Evolutionary conservation across 2,797 vertebrate genomes (phyloP), one percentile per base, ranked within the genome.

Genomic region (Microctenopoma steveboyesi): DNA sequence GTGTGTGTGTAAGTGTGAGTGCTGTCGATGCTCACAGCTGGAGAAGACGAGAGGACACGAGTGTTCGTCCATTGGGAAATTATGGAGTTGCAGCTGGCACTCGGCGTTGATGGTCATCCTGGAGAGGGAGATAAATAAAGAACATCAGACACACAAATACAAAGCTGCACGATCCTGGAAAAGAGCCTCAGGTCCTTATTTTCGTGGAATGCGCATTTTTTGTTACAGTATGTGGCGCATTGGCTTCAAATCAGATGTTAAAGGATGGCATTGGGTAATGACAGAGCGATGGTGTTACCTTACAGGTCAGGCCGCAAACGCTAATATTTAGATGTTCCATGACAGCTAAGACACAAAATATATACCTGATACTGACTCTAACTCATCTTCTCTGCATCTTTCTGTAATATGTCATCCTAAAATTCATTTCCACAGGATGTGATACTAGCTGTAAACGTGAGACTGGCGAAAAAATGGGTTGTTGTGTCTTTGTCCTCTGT

Each of bases 31-130:
- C 93, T 97, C 93, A 98, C 96, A 98, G 94, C 96, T 98, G 86
- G 96, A 98, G 94, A 98, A 98, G 84, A 95, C 94, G 57, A 98
- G 94, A 1, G 96, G 96, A 86, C 96, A 98, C 1, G 96, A 97
- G 85, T 98, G 96, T 63, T 96, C 95, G 48, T 98, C 96, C 96
- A 98, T 98, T 22, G 96, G 96, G 92, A 98, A 98, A 91, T 97
- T 97, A 88, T 98, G 96, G 61, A 98, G 95, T 70, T 97, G 96
- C 81, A 98, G 92, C 88, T 97, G 96, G 86, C 96, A 98, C 72
- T 98, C 96, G 0, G 96, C 96, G 0, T 97, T 97, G 91, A 98
- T 98, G 91, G 96, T 98, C 81, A 98, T 95, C 93, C 96, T 98
- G 64, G 0, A 84, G 52, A 62, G 74, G 63, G 82, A 82, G 30